A percentile compares a stretch with the other conserved stretches of the same genome.
Conservation (phyloP, 2,888 invertebrate species). For the Limnephilus lunatus region DNA sequence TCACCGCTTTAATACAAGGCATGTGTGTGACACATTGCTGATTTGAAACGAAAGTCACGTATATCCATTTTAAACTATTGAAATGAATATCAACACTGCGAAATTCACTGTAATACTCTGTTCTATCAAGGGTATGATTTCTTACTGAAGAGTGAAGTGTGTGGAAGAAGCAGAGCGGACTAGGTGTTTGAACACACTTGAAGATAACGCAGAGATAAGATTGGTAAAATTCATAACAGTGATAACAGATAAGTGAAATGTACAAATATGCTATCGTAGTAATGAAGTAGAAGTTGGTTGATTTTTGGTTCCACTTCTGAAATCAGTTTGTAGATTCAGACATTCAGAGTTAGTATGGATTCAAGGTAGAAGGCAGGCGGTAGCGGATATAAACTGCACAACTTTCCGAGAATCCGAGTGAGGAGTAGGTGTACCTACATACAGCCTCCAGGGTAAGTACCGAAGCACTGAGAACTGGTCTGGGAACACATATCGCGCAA, state of each 20-base stretch:
- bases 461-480: constrained; percentile 32
- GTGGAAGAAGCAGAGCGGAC: neutral
- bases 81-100: neutral
- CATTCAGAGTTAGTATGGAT: neutral
- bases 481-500: constrained; percentile 26
- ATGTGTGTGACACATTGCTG: constrained; percentile 12
- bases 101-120: neutral
- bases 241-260: neutral
- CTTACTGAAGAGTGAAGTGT: neutral
- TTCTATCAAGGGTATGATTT: neutral
- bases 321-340: neutral
- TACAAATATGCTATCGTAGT: neutral
- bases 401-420: constrained; percentile 30
- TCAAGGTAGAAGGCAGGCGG: neutral
- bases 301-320: neutral
- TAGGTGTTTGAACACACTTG: neutral
- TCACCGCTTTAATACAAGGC: neutral
- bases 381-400: constrained; percentile 39
- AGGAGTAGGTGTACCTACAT: neutral
- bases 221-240: neutral
- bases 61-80: neutral
- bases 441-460: neutral
- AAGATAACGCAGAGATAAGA: neutral
- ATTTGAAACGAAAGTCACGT: neutral
- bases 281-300: neutral